phyloP scores from a whole-genome alignment of 2,113 vertebrate genomes.

The Aythya baeri region DNA sequence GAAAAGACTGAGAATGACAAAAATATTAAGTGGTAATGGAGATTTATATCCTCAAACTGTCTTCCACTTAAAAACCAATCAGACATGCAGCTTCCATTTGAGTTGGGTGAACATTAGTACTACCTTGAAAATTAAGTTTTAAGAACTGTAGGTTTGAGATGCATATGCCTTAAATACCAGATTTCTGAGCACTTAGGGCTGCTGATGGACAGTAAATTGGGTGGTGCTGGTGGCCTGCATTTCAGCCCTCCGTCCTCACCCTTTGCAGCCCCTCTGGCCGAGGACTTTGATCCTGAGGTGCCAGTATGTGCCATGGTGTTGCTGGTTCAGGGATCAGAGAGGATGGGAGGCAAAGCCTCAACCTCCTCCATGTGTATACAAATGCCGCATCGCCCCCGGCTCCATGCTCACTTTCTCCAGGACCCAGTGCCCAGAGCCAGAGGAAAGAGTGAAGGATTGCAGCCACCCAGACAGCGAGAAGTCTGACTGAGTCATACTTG shows the following conservation, averaged over 20 bases:
- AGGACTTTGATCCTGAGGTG: background rate
- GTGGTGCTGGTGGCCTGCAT: background rate
- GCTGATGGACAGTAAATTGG: background rate
- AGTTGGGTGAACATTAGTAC: background rate
- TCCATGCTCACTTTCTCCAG: background rate
- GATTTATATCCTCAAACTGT: background rate
- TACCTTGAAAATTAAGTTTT: background rate
- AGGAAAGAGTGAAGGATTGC: accelerated
- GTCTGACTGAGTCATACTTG: background rate
- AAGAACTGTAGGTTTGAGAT: background rate
- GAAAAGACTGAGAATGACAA: background rate
- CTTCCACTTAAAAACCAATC: background rate
- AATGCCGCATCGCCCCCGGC: no score
- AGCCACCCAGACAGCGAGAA: background rate
- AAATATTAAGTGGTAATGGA: background rate
- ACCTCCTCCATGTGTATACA: accelerated
- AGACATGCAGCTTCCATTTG: background rate
- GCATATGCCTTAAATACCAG: background rate
- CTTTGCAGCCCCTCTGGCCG: background rate
- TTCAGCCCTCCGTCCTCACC: background rate
- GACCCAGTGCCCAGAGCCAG: accelerated
- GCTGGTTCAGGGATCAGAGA: background rate
- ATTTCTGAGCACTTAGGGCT: background rate
- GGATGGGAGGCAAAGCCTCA: background rate
- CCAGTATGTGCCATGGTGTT: background rate